Evolutionary conservation across 2,113 vertebrate species (phyloP).

Genomic region (Xiphorhynchus elegans): DNA sequence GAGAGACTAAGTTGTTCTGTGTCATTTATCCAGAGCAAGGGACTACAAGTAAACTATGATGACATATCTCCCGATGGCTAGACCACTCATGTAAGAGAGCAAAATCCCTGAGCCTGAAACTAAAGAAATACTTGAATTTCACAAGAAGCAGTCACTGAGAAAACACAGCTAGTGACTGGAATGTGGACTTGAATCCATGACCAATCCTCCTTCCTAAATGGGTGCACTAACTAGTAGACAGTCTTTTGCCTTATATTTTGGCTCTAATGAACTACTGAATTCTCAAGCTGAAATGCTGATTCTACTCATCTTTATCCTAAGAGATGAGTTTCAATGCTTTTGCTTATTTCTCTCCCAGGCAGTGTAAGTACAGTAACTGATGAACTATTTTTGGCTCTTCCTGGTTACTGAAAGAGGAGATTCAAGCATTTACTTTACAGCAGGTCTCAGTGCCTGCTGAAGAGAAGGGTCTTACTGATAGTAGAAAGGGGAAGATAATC

Average conservation of each 20-base stretch:
- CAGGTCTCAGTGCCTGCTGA: rapidly evolving
- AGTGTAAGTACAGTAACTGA: neutral
- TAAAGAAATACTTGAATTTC: neutral
- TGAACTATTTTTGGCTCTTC: neutral
- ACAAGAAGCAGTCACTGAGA: neutral
- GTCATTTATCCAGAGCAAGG: neutral
- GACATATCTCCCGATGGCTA: neutral
- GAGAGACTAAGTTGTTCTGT: neutral
- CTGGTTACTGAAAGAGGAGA: neutral
- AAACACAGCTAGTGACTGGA: neutral
- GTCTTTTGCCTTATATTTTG: neutral
- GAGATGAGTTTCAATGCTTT: neutral
- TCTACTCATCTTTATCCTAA: neutral
- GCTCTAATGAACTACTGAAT: neutral
- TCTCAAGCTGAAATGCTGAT: neutral
- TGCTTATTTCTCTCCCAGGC: neutral
- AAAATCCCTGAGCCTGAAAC: neutral
- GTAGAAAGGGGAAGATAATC: neutral
- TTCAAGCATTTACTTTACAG: neutral
- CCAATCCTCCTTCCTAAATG: neutral
- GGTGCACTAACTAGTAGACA: neutral
- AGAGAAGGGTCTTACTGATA: neutral
- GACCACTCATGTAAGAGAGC: neutral
- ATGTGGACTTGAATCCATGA: neutral
- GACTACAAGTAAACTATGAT: neutral